Evolutionary conservation across 2,113 vertebrate genomes (phyloP), one percentile per base, ranked within the genome.

Genomic region (Leptosomus discolor): DNA sequence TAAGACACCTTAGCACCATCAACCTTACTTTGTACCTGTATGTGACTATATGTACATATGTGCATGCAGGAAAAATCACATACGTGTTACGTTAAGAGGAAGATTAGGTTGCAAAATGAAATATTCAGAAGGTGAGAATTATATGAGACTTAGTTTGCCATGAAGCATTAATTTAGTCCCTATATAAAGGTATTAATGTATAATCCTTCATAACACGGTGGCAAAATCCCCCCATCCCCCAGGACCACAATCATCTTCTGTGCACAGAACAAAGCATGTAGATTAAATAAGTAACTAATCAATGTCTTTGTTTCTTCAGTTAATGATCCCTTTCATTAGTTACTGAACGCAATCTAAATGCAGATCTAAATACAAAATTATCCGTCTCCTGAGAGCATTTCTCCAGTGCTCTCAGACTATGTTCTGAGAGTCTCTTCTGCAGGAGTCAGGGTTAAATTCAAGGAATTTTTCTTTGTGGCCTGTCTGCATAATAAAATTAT

Each of bases 41-140:
- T 19, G 34, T 5, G 26, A 37, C 54, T 21, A 53, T 13, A 56
- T 14, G 12, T 24, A 41, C 0, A 0, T 46, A 63, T 5, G 43
- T 9, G 16, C 24, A 56, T 13, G 10, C 15, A 71, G 29, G 26
- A 70, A 82, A 85, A 85, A 43, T 41, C 18, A 39, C 20, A 21
- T 17, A 32, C 1, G 2, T 26, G 3, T 50, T 74, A 82, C 11
- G 23, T 39, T 36, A 83, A 41, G 18, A 83, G 14, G 26, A 76
- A 76, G 8, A 3, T n/a, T 24, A 53, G 9, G 19, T 13, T n/a
- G 43, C 9, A 58, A 88, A 92, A 60, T 70, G 3, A 91, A 81
- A 58, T 51, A 71, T n/a, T 81, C 34, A 88, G 34, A 85, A 93
- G 26, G 6, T 69, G 70, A 54, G 34, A 39, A 79, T 37, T 3